Conservation (phyloP, 2,888 invertebrate species). For the Xestia sexstrigata region DNA sequence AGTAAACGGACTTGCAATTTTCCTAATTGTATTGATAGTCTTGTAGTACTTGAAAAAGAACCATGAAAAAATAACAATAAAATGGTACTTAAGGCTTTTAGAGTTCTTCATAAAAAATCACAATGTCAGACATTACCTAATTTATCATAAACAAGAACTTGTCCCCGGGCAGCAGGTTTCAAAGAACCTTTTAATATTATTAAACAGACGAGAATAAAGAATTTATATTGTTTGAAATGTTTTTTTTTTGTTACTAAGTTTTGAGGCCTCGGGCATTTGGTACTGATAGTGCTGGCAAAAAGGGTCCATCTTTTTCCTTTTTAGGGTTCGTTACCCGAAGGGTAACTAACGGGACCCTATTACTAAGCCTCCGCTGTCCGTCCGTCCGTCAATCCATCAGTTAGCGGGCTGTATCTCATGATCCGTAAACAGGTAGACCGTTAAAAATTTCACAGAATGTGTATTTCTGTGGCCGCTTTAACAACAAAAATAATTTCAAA, state of each 20-base stretch:
- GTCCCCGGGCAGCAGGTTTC: conserved; percentile 45
- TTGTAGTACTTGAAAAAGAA: background rate
- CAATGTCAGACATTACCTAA: conserved; percentile 1
- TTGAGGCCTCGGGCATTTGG: background rate
- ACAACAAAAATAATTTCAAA: no score
- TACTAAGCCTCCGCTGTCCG: no score
- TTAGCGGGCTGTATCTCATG: no score
- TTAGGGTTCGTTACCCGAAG: no score
- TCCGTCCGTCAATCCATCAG: no score
- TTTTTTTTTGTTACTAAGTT: background rate
- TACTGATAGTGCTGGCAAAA: background rate
- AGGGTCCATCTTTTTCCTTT: background rate
- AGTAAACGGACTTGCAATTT: background rate
- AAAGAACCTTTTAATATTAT: conserved; percentile 38
- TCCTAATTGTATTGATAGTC: background rate
- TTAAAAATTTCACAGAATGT: no score
- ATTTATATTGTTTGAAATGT: background rate
- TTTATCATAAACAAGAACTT: conserved; percentile 28
- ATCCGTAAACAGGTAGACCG: no score
- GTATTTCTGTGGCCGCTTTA: no score
- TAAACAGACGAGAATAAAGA: conserved; percentile 16
- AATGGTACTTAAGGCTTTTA: background rate
- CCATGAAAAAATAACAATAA: background rate
- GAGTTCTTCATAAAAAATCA: background rate
- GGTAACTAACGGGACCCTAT: no score